Conservation (phyloP, 2,113 vertebrate species). For the Myiozetetes cayanensis region DNA sequence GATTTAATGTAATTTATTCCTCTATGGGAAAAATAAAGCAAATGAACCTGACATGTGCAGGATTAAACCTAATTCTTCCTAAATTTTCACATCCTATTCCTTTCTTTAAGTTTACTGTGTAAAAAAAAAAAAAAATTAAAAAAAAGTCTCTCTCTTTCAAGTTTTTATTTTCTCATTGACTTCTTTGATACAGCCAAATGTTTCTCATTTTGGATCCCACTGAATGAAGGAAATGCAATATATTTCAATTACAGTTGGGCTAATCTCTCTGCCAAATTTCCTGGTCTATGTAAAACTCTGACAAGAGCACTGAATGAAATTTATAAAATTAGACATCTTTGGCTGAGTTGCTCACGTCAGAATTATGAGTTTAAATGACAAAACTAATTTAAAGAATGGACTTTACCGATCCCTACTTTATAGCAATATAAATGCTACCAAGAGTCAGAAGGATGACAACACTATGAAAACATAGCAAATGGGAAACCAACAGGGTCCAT, state of each 20-base stretch:
- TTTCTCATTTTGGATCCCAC: conserved; percentile 20
- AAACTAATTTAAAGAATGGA: conserved; percentile 42
- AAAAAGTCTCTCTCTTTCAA: background rate
- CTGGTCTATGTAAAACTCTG: background rate
- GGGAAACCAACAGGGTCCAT: background rate
- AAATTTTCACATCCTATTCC: background rate
- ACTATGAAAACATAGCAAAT: conserved; percentile 30
- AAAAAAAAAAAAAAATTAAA: background rate
- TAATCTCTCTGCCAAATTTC: conserved; percentile 34
- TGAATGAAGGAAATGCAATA: conserved; percentile 44
- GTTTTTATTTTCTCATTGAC: conserved; percentile 20
- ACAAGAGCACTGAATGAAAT: conserved; percentile 2
- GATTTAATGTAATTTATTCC: background rate
- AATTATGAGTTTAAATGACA: conserved; percentile 30
- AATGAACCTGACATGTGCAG: background rate
- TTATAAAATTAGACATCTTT: conserved; percentile 34
- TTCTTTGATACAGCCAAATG: conserved; percentile 2
- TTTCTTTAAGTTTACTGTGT: background rate
- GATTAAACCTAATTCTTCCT: background rate
- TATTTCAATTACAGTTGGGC: conserved; percentile 22
- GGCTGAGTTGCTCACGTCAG: background rate
- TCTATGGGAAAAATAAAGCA: background rate
- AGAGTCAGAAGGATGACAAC: conserved; percentile 12
- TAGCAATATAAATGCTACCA: background rate
- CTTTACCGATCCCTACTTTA: background rate